Base-by-base conservation (phyloP, 1,140 invertebrate genomes). In the Conus betulinus region DNA sequence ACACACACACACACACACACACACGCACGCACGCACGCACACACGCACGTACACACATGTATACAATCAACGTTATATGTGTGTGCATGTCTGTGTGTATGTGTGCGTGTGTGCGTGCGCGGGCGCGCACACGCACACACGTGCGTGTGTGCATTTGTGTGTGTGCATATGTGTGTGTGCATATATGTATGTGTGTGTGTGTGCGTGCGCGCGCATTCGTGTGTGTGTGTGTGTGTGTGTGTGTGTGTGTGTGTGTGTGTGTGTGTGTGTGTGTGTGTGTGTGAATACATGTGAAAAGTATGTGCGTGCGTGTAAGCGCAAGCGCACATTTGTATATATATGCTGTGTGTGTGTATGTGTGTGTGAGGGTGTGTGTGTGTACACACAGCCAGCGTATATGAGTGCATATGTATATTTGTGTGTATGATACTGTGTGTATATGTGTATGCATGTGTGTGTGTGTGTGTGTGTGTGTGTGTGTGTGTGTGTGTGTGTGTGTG, bases 401-500 rank as follows among this genome's bases (percentile, higher is more conserved):
- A n/a, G n/a, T n/a, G n/a, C n/a, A n/a, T n/a, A n/a, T n/a, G n/a
- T n/a, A n/a, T n/a, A n/a, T n/a, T n/a, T n/a, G n/a, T n/a, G n/a
- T n/a, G n/a, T n/a, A n/a, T n/a, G n/a, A n/a, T n/a, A n/a, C n/a
- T n/a, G n/a, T n/a, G n/a, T n/a, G n/a, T n/a, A n/a, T n/a, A n/a
- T n/a, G n/a, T n/a, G n/a, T n/a, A n/a, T n/a, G n/a, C n/a, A n/a
- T 39, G 39, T 39, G 39, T 39, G 39, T 39, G 39, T 39, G 39
- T 39, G 39, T 39, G 39, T 39, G 39, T 39, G 39, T 39, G 39
- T 39, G 39, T 39, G 39, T 39, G 57, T 84, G 57, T 84, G 52
- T 84, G 82, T 84, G 82, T 84, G 57, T 57, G 82, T 63, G 57
- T 84, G 53, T 57, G 53, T 84, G 82, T 63, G 25, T 84, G 39